phyloP scores from a whole-genome alignment of 2,113 vertebrate species.

The Penelope pileata region DNA sequence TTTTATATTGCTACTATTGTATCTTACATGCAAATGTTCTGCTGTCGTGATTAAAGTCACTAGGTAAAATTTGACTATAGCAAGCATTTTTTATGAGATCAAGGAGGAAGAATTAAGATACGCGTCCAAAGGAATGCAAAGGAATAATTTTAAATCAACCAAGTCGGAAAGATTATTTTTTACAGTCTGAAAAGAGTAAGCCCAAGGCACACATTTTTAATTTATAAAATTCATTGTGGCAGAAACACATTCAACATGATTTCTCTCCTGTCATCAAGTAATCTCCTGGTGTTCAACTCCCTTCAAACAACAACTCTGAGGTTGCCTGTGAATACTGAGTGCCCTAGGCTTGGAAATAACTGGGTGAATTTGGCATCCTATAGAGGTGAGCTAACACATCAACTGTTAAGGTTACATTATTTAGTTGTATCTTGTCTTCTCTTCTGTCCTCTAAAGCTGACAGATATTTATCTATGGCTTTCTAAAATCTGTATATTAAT shows the following conservation, averaged over 20 bases:
- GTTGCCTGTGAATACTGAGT: neutral
- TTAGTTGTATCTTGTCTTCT: slow-evolving; percentile 31
- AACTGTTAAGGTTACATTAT: slow-evolving; percentile 12
- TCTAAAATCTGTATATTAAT: neutral
- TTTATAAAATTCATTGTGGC: slow-evolving; percentile 44
- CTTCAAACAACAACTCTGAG: slow-evolving; percentile 14
- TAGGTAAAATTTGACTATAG: neutral
- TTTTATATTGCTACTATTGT: neutral
- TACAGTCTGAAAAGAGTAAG: neutral
- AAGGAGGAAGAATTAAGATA: neutral
- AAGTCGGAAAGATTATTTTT: neutral
- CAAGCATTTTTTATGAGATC: neutral
- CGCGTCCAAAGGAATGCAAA: neutral
- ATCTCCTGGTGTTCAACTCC: slow-evolving; percentile 26
- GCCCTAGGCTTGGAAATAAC: neutral
- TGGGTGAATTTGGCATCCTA: neutral
- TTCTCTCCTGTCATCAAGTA: slow-evolving; percentile 2
- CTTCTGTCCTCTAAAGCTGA: neutral
- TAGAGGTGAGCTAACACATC: neutral
- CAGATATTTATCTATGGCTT: neutral
- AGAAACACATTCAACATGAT: neutral
- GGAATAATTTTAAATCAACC: neutral
- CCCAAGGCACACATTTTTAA: slow-evolving; percentile 44
- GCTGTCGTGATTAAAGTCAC: neutral
- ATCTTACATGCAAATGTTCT: neutral